Conservation (phyloP, 2,113 vertebrate genomes). For the Excalfactoria chinensis region DNA sequence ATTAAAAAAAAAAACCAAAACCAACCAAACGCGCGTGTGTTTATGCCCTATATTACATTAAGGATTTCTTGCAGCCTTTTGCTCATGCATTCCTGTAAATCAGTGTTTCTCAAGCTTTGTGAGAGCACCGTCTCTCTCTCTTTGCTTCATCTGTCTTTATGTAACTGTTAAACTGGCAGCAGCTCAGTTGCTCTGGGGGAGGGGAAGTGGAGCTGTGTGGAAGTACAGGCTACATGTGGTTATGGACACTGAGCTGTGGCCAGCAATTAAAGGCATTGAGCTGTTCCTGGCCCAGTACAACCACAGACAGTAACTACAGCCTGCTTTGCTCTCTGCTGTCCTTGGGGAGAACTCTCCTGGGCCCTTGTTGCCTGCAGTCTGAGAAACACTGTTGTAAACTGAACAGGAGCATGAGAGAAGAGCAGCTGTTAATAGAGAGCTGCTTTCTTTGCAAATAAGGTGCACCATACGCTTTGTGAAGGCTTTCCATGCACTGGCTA, state of each 20-base stretch:
- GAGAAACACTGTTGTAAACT: constrained; percentile 41
- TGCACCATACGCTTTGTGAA: constrained; percentile 39
- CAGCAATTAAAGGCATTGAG: constrained; percentile 30
- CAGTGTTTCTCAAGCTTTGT: neutral
- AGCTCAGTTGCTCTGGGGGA: neutral
- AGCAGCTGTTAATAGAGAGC: constrained; percentile 39
- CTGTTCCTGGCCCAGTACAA: neutral
- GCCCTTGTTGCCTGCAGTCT: constrained; percentile 6
- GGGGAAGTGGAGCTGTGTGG: neutral
- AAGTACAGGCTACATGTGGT: constrained; percentile 15
- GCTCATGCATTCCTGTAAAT: constrained; percentile 46
- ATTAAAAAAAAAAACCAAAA: constrained; percentile 12
- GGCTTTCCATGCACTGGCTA: constrained; percentile 55
- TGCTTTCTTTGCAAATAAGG: constrained; percentile 54
- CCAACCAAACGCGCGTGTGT: neutral
- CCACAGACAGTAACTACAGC: neutral
- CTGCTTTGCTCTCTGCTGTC: neutral
- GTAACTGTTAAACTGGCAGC: neutral
- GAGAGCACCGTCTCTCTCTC: neutral
- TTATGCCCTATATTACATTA: neutral
- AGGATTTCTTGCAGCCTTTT: constrained; percentile 39
- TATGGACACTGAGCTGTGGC: constrained; percentile 8
- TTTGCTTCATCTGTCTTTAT: neutral
- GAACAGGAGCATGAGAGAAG: neutral
- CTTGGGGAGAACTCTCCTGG: neutral